Percentiles rank a stretch among this genome's conserved stretches.
These are phyloP conservation scores for Macrotrachela quadricornifera DNA, from an alignment of 1,140 invertebrate species.

Conservation along the genomic window DNA sequence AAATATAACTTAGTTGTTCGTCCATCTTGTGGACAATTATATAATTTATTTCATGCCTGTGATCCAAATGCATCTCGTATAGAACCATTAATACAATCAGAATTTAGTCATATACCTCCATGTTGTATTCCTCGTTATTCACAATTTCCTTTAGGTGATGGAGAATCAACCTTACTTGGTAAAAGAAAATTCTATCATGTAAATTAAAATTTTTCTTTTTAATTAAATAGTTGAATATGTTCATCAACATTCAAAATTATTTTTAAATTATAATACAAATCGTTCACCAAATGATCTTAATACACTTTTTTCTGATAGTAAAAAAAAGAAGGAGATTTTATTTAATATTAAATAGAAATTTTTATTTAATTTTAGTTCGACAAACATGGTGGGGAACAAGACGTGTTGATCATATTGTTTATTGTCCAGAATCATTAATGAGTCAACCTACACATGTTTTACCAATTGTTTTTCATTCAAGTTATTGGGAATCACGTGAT, in stretches of 20 bases:
- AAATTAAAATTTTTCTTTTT: too few species aligned
- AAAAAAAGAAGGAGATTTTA: too few species aligned
- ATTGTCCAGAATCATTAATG: slow-evolving; percentile 83
- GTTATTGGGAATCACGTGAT: slow-evolving; percentile 96
- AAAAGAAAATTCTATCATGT: not conserved
- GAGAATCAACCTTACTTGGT: slow-evolving; percentile 41
- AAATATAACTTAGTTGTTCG: slow-evolving; percentile 9
- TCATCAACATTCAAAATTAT: too few species aligned
- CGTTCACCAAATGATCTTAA: too few species aligned
- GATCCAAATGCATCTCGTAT: slow-evolving; percentile 77
- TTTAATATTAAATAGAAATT: too few species aligned
- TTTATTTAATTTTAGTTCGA: slow-evolving; percentile 42
- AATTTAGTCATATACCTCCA: slow-evolving; percentile 69
- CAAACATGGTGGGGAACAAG: slow-evolving; percentile 94
- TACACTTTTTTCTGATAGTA: too few species aligned
- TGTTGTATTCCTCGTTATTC: slow-evolving; percentile 80
- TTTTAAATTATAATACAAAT: too few species aligned
- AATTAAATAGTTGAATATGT: too few species aligned
- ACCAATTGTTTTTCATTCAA: slow-evolving; percentile 91
- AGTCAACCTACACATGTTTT: slow-evolving; percentile 90
- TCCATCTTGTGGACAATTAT: slow-evolving; percentile 68
- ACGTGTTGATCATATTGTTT: slow-evolving; percentile 82
- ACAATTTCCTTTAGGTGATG: slow-evolving; percentile 91
- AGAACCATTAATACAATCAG: slow-evolving; percentile 72
- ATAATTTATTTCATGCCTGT: slow-evolving; percentile 92